These are phyloP conservation scores for Glareola pratincola DNA, from an alignment of 2,113 vertebrate genomes.

Conservation along the genomic window DNA sequence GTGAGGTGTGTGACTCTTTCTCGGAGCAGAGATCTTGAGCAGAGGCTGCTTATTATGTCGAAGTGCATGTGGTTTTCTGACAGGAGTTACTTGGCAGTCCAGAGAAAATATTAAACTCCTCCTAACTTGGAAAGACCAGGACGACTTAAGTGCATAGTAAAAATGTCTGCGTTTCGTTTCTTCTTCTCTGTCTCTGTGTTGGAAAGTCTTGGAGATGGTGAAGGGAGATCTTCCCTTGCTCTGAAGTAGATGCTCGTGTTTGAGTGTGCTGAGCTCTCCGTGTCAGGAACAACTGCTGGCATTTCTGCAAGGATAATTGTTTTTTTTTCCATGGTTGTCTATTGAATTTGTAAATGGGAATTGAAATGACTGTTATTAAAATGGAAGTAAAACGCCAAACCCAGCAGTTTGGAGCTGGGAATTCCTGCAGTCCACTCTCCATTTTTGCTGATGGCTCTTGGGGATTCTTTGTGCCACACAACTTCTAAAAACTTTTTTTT, in stretches of 20 bases:
- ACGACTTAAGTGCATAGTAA: not conserved
- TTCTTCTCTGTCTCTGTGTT: not conserved
- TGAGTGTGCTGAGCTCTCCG: not conserved
- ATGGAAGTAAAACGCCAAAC: not conserved
- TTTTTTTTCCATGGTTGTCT: not conserved
- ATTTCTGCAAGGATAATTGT: not conserved
- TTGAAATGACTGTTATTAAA: not conserved
- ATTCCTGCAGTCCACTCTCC: not conserved
- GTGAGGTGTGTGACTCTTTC: constrained; percentile 62
- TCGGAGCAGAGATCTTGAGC: constrained; percentile 46
- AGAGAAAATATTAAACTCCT: constrained; percentile 51
- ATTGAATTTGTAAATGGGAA: not conserved
- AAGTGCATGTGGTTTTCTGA: constrained; percentile 69
- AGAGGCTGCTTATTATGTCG: constrained; percentile 60
- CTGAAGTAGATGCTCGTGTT: not conserved
- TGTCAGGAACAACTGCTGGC: not conserved
- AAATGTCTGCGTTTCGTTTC: constrained; percentile 36
- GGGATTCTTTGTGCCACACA: not conserved
- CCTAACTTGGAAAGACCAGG: constrained; percentile 49
- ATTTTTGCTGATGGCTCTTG: not conserved
- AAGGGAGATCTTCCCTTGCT: not conserved
- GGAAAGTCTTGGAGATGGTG: not conserved
- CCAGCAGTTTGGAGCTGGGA: not conserved
- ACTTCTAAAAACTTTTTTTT: not conserved
- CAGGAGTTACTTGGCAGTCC: constrained; percentile 59